phyloP scores from a whole-genome alignment of 2,888 invertebrate genomes.

The Hydrotaea diabolus region DNA sequence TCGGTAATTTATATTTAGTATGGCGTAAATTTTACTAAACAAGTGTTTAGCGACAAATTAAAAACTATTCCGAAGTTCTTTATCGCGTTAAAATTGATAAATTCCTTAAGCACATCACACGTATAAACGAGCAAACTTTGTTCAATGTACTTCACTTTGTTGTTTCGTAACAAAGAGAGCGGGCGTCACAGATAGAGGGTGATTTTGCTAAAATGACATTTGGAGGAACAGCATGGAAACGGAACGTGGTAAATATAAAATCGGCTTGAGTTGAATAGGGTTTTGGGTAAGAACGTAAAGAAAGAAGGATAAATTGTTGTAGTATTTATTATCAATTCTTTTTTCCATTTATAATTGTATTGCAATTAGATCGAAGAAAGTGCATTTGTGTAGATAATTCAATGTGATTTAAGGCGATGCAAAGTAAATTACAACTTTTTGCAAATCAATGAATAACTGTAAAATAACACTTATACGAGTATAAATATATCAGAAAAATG shows the following conservation, averaged over 20 bases:
- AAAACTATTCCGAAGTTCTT: background rate
- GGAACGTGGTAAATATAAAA: constrained; percentile 54
- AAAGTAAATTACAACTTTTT: too few species aligned
- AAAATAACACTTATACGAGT: too few species aligned
- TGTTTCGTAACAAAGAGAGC: constrained; percentile 40
- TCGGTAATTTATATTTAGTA: background rate
- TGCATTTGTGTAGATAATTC: too few species aligned
- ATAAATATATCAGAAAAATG: too few species aligned
- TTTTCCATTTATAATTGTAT: too few species aligned
- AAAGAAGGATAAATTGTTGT: too few species aligned
- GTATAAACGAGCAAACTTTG: constrained; percentile 34
- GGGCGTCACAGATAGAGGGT: background rate
- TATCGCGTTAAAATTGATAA: constrained; percentile 5
- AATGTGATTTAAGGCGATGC: too few species aligned
- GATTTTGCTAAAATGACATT: background rate
- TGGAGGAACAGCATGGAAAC: constrained; percentile 48
- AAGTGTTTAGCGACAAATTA: background rate
- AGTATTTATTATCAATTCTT: too few species aligned
- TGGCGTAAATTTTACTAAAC: background rate
- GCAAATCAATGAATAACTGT: too few species aligned
- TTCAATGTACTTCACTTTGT: constrained; percentile 52
- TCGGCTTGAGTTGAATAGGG: background rate
- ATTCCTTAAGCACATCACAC: background rate
- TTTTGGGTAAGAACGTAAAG: too few species aligned
- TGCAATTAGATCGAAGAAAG: too few species aligned